Conservation (phyloP, 2,888 invertebrate genomes). For the Tortrix viridana region DNA sequence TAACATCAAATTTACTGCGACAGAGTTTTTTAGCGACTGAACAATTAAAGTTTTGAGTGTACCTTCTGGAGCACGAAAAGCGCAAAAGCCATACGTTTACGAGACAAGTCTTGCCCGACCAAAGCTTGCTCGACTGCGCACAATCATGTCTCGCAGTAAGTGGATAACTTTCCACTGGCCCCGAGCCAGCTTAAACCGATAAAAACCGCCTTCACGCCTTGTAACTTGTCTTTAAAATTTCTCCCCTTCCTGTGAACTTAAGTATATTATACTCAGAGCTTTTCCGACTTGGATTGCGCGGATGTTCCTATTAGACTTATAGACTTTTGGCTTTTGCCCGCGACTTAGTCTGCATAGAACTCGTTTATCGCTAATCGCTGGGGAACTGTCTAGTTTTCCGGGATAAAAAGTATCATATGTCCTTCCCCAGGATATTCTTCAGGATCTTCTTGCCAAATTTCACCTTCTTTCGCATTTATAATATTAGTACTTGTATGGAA, state of each 20-base stretch:
- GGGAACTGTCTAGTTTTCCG: no score
- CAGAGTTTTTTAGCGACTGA: no score
- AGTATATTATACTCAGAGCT: slow-evolving; percentile 6
- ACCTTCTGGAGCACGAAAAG: not conserved
- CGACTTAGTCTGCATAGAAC: no score
- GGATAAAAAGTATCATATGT: no score
- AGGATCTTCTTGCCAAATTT: no score
- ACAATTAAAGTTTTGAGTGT: not conserved
- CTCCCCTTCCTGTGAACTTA: slow-evolving; percentile 6
- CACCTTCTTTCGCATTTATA: no score
- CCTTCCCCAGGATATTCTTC: no score
- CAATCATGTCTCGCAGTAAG: slow-evolving; percentile 59
- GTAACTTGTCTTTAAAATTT: slow-evolving; percentile 46
- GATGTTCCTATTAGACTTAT: not conserved
- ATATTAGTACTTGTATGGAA: no score
- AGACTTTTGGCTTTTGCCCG: no score
- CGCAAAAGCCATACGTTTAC: not conserved
- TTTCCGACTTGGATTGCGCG: not conserved
- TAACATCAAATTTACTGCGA: no score
- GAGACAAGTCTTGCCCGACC: slow-evolving; percentile 1
- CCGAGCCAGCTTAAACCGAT: slow-evolving; percentile 57
- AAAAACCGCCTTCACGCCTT: slow-evolving; percentile 50
- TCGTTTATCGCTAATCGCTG: no score
- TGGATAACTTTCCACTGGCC: slow-evolving; percentile 63
- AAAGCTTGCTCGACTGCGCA: slow-evolving; percentile 48